Base-by-base conservation (phyloP, 1,140 invertebrate species). In the Ectropis grisescens region DNA sequence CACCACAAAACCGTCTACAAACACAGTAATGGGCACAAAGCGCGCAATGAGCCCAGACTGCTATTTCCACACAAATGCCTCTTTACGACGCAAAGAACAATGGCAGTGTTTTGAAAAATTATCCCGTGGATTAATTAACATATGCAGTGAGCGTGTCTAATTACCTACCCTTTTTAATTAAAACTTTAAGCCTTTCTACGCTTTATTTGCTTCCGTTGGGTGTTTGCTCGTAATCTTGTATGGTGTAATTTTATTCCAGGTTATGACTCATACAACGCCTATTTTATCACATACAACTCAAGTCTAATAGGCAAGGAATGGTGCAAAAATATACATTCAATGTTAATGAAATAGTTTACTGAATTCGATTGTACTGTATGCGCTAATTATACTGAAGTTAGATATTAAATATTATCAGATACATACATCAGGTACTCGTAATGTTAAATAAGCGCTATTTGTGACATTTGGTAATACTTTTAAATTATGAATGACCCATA, bases 101-200 rank as follows among this genome's bases (percentile, higher is more conserved):
- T 79, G 46, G 67, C 37, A 38, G 45, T 64, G 67, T 71, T 78
- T 75, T 71, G 58, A 74, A 55, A 58, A 75, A 71, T 75, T 71
- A 71, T 67, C 46, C 54, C 58, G 56, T 61, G 59, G 57, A 71
- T 75, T 79, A 79, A 79, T 79, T 79, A 75, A 71, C 70, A 69
- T 75, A 64, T 60, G 60, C 70, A 68, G 53, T 25, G 51, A 65
- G 48, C 74, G 69, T 79, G 47, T 75, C 69, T 75, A 75, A 79
- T 75, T 74, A 75, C 69, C 47, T 42, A 47, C 41, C 55, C 53
- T 55, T 70, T 46, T 78, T 75, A 70, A 79, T 75, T 79, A 75
- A 78, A 78, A 74, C 52, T 62, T 75, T 61, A 65, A 67, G 39
- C 52, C 47, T 58, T 22, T 9, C 50, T 51, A 62, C 55, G 61